A percentile compares a stretch with the other conserved stretches of the same genome.
Evolutionary conservation across 2,113 vertebrate species (phyloP).

Genomic region (Dipodomys merriami): DNA sequence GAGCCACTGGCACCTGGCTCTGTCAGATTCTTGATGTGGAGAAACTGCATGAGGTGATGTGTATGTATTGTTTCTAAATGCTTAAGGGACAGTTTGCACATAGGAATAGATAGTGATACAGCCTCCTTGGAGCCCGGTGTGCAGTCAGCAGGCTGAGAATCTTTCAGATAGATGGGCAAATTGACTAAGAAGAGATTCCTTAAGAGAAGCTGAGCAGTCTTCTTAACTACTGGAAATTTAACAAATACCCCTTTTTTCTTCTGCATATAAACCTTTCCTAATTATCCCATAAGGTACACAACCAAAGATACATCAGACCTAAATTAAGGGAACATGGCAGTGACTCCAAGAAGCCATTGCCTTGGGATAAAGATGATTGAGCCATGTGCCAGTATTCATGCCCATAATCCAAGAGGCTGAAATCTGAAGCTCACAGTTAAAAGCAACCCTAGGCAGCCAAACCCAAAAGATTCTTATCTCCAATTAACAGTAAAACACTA

Average conservation of each 20-base stretch:
- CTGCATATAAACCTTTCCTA: neutral
- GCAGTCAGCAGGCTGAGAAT: neutral
- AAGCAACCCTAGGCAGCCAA: too few species aligned
- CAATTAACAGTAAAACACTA: too few species aligned
- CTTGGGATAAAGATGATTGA: neutral
- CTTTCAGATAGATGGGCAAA: neutral
- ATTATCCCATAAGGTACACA: neutral
- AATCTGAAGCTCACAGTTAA: too few species aligned
- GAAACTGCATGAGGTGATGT: too few species aligned
- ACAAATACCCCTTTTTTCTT: neutral
- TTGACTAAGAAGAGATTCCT: neutral
- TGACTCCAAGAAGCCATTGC: neutral
- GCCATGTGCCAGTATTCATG: too few species aligned
- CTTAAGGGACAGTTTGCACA: neutral
- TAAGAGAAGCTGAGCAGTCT: neutral
- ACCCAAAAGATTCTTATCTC: too few species aligned
- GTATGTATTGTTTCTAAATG: neutral
- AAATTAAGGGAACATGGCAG: neutral
- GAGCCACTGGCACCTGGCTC: too few species aligned
- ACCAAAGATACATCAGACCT: neutral
- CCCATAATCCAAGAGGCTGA: too few species aligned
- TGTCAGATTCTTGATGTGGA: too few species aligned
- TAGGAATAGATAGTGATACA: neutral
- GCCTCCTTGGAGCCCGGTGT: neutral
- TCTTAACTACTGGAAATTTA: neutral